phyloP scores from a whole-genome alignment of 2,888 invertebrate genomes.

The Callinectes sapidus region DNA sequence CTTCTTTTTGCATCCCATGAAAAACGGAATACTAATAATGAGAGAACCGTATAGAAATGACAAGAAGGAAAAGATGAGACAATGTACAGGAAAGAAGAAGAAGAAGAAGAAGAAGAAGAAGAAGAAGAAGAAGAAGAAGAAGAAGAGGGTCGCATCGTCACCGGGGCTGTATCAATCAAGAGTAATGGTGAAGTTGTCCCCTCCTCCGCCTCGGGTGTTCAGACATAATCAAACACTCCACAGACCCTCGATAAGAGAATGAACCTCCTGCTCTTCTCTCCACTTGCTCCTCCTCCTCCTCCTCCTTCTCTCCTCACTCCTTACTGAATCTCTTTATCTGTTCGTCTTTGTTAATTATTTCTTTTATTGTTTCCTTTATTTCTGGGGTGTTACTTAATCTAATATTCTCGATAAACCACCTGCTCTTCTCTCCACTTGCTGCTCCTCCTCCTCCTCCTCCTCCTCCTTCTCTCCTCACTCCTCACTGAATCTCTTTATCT shows the following conservation, averaged over 20 bases:
- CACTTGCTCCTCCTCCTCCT: neutral
- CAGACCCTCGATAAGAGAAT: neutral
- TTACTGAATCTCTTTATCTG: neutral
- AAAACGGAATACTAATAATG: too few species aligned
- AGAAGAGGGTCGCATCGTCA: neutral
- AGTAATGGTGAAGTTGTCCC: constrained; percentile 30
- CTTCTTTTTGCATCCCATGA: too few species aligned
- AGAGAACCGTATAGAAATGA: neutral
- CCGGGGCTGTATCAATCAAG: constrained; percentile 38
- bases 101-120: too few species aligned
- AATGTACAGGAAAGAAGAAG: neutral
- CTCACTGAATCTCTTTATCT: neutral
- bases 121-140: too few species aligned
- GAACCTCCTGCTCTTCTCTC: neutral
- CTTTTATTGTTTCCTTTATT: neutral
- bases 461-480: neutral
- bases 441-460: neutral
- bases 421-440: neutral
- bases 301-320: neutral
- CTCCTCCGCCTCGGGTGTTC: constrained; percentile 23
- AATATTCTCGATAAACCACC: too few species aligned
- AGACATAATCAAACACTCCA: constrained; percentile 49
- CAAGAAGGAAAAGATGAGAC: neutral
- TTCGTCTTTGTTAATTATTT: neutral
- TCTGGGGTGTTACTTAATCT: too few species aligned